Evolutionary conservation across 2,797 vertebrate genomes (phyloP), one percentile per base, ranked within the genome.

Genomic region (Galaxias olidus): DNA sequence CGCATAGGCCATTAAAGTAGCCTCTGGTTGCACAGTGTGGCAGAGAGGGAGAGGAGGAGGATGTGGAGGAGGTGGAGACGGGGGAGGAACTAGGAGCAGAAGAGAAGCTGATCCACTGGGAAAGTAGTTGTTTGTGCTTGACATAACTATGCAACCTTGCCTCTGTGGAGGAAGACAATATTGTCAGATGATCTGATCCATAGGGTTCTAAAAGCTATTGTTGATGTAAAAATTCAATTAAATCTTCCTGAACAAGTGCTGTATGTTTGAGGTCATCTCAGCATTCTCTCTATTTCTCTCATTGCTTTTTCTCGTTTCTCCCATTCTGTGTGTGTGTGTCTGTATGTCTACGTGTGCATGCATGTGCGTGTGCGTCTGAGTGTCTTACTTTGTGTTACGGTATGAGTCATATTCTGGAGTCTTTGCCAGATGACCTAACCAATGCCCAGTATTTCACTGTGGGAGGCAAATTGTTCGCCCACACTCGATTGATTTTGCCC

Each of bases 151-250:
- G 3, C 15, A 18, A 41, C 10, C n/a, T 41, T 12, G 20, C 30
- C 30, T 42, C 47, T 10, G 12, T 10, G 65, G 56, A 79, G 65
- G 57, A 54, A 62, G 10, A 1, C 41, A 72, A 60, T 84, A 84
- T 84, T 81, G 72, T 63, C 70, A 68, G 77, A 78, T 86, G 76
- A 87, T 84, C 76, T 58, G 64, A 81, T 78, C 80, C 86, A 87
- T 88, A 84, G 85, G 87, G 75, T 60, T 68, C 30, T 30, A 30
- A 61, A 77, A 73, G 78, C 83, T 75, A 72, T 66, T 78, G 57
- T 72, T 75, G 60, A 67, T 84, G 80, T 79, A 86, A 87, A 88
- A 79, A 86, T 81, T 77, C 76, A 85, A 84, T 87, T 87, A 84
- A 63, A 50, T 14, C 18, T 59, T 4, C n/a, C 3, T 30, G 30